Evolutionary conservation across 2,113 vertebrate species (phyloP), one percentile per base, ranked within the genome.

Genomic region (Melierax canorus): DNA sequence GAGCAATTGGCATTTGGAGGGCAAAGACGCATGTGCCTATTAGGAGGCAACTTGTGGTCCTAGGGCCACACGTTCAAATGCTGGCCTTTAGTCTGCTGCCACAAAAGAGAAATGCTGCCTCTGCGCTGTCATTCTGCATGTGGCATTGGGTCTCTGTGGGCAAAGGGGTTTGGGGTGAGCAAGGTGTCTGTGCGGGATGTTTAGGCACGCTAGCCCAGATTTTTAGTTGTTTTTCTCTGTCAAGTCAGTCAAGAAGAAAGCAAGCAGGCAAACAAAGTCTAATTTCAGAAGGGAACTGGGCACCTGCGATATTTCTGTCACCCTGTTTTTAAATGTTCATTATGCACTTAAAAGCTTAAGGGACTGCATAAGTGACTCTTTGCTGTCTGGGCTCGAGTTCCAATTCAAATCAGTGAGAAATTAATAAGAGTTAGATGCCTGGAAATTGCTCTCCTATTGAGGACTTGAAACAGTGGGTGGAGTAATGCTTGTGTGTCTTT

Each of bases 11-110:
- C 13, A 12, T 75, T 71, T 1, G 16, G 69, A 85, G 79, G 60
- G 73, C 75, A 72, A 56, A 87, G 88, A 87, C 87, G 53, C 53
- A 30, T 50, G 32, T 92, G 45, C 62, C 30, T 29, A 5, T 78
- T 82, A 87, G 91, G 77, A 92, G 62, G 84, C 75, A 77, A 80
- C 86, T 86, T 92, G 79, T 93, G 92, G 12, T 95, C 34, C 67
- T 50, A 24, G 19, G 58, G 77, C 78, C 82, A 62, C 59, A 22
- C 4, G n/a, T 79, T 93, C 81, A 10, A 12, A 16, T 11, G 32
- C 34, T 60, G 86, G 55, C 36, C 50, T 32, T 6, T 36, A 29
- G 24, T 51, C 60, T 76, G 82, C 45, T 90, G 87, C 85, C 23
- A 29, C 63, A 34, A 7, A 46, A 58, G 41, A n/a, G 58, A 78